Conservation (phyloP, 2,797 vertebrate species). For the Amazona ochrocephala region DNA sequence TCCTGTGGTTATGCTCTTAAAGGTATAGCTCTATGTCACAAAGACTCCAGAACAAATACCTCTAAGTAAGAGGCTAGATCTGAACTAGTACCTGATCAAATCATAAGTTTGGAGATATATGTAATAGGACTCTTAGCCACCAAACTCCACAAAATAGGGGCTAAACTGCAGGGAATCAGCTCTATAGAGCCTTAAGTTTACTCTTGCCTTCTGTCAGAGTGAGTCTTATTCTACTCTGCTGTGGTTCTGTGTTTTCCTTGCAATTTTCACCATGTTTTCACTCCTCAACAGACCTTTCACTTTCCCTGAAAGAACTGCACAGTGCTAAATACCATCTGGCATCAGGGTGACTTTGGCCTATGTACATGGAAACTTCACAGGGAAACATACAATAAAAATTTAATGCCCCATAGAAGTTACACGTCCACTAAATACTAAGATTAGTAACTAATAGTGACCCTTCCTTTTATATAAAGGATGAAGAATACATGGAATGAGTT, state of each 20-base stretch:
- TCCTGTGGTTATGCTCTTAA: neutral
- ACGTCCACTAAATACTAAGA: accelerated
- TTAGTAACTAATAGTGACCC: neutral
- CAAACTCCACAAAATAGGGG: neutral
- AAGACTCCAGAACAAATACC: neutral
- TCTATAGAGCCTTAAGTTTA: neutral
- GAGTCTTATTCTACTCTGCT: neutral
- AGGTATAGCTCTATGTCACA: neutral
- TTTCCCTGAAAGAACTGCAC: neutral
- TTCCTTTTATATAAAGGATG: neutral
- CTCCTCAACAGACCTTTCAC: neutral
- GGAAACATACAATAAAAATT: neutral
- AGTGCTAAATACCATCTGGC: neutral
- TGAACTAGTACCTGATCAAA: neutral
- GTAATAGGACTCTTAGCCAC: neutral
- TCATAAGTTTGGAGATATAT: neutral
- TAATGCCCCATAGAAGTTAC: neutral
- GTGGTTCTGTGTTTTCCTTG: neutral
- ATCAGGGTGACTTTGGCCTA: neutral
- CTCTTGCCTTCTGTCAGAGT: neutral
- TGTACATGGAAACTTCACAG: neutral
- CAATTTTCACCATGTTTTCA: neutral
- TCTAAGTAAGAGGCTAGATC: neutral
- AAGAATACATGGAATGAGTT: neutral
- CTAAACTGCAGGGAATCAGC: too few species aligned